A percentile compares a stretch with the other conserved stretches of the same genome.
These are phyloP conservation scores for Bubalus kerabau DNA, from an alignment of 2,113 vertebrate species.

Conservation along the genomic window DNA sequence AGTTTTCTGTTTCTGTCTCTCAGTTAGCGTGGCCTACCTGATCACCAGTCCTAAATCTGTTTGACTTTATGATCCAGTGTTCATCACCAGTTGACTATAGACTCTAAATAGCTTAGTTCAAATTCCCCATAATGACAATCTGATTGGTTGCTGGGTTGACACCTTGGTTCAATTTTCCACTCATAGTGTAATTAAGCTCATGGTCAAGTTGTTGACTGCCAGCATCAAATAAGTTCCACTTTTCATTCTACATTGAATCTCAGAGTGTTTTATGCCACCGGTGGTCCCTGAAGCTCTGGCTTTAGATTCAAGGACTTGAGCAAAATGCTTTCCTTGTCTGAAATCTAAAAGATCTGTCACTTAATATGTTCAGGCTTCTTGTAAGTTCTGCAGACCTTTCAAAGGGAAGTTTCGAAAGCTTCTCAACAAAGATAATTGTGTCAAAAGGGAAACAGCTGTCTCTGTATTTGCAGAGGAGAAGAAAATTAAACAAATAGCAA, in stretches of 20 bases:
- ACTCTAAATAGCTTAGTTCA: neutral
- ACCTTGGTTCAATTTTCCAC: neutral
- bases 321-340: neutral
- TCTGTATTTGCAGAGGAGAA: constrained; percentile 44
- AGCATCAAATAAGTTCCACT: neutral
- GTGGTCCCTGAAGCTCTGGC: neutral
- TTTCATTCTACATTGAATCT: neutral
- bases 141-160: neutral
- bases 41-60: neutral
- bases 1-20: neutral
- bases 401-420: constrained; percentile 33
- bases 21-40: neutral
- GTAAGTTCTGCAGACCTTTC: neutral
- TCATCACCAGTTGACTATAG: neutral
- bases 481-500: constrained; percentile 36
- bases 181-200: neutral
- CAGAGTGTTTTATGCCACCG: neutral
- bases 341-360: constrained; percentile 8
- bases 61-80: neutral
- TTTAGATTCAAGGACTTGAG: neutral
- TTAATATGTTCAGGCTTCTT: constrained; percentile 14
- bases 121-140: neutral
- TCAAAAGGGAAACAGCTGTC: constrained; percentile 54
- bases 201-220: neutral
- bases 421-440: constrained; percentile 57